Base-by-base conservation (phyloP, 2,888 invertebrate species). In the Hirtodrosophila alboralis region DNA sequence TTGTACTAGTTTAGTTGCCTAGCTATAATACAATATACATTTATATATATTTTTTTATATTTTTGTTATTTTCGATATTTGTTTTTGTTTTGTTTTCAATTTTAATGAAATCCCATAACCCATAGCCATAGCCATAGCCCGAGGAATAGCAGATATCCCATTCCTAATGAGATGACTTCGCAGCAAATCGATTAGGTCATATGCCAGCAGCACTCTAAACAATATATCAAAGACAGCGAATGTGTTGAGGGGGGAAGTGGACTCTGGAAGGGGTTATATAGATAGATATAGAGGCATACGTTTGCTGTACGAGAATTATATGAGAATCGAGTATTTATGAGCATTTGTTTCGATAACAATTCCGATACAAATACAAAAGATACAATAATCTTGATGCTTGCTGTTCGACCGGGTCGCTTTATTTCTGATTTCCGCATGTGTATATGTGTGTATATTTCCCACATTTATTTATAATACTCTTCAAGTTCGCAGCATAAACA, bases 111-210 rank as follows among this genome's bases (percentile, higher is more conserved):
- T 56, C 23, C 28, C 37, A 49, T 8, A 47, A 36, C n/a, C n/a
- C n/a, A n/a, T n/a, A n/a, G n/a, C n/a, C n/a, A n/a, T n/a, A n/a
- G n/a, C n/a, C 28, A 53, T 36, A 5, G 10, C 28, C 10, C 10
- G 28, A 28, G 28, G 26, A 23, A 43, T 13, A 27, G 37, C 36
- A 21, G 21, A 27, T 21, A 18, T 13, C 30, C 49, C 51, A 63
- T 70, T 44, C 36, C 54, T 53, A 57, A 70, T 73, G 62, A 70
- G 70, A 70, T 73, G 74, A 67, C 47, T 73, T 70, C 38, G 70
- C 74, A 57, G 70, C 70, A 73, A 73, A 70, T 70, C 70, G 70
- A 70, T 70, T 70, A 73, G 69, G 61, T 70, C 74, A 70, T 70
- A 67, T 67, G 69, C 73, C 73, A 60, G 65, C 65, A 54, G 59